These are phyloP conservation scores for Wiebesia pumilae DNA, from an alignment of 1,140 invertebrate species.

Conservation along the genomic window DNA sequence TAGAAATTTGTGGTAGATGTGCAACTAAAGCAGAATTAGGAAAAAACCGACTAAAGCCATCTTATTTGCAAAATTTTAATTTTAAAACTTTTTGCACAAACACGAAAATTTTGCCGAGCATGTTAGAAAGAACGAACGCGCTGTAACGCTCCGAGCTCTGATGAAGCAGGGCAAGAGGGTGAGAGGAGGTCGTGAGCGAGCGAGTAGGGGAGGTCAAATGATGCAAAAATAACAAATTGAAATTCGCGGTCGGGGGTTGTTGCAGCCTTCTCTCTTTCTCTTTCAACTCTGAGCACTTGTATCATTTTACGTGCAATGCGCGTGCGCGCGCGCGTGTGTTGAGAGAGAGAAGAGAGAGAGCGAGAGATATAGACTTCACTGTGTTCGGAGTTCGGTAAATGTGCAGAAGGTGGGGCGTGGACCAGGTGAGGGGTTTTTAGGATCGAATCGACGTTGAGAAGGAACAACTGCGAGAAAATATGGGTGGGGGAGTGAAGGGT, in stretches of 20 bases:
- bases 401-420: slow-evolving; percentile 2
- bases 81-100: slow-evolving; percentile 23
- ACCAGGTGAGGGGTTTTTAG: slow-evolving; percentile 23
- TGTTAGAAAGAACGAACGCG: slow-evolving; percentile 53
- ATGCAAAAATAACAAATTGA: slow-evolving; percentile 73
- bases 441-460: slow-evolving; percentile 44
- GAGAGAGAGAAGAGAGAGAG: slow-evolving; percentile 33
- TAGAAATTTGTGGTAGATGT: background rate
- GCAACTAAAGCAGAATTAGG: background rate
- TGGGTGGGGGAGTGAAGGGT: background rate
- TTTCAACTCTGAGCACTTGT: background rate
- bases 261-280: slow-evolving; percentile 24
- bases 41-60: background rate
- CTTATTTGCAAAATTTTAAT: slow-evolving; percentile 11
- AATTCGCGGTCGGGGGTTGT: slow-evolving; percentile 62
- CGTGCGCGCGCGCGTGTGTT: too few species aligned
- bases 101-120: slow-evolving; percentile 32
- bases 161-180: slow-evolving; percentile 49
- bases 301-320: background rate
- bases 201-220: slow-evolving; percentile 63
- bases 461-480: background rate
- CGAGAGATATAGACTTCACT: slow-evolving; percentile 45
- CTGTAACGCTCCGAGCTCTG: slow-evolving; percentile 44
- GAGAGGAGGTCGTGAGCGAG: slow-evolving; percentile 34
- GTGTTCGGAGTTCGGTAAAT: slow-evolving; percentile 5